Conservation (phyloP, 1,140 invertebrate species). For the Hypothenemus hampei region DNA sequence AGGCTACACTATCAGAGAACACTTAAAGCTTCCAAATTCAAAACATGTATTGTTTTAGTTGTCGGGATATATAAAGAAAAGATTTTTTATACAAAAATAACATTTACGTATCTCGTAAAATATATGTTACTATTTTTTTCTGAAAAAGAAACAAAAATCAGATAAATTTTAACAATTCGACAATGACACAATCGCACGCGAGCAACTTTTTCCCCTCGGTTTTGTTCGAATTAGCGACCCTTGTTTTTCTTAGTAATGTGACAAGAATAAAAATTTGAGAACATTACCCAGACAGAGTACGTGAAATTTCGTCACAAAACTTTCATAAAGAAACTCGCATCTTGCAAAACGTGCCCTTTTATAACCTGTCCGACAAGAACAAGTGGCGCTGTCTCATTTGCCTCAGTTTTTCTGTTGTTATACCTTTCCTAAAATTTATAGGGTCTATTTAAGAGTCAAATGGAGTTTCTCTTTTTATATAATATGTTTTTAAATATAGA, state of each 20-base stretch:
- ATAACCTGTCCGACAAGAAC: not conserved
- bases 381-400: constrained; percentile 1
- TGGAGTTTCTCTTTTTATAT: not conserved
- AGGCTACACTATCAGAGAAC: no score
- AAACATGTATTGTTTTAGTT: no score
- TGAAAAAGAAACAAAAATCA: constrained; percentile 6
- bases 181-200: not conserved
- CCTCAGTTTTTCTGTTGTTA: no score
- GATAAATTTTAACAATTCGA: constrained; percentile 4
- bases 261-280: constrained; percentile 8
- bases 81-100: no score
- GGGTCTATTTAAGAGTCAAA: not conserved
- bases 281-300: not conserved
- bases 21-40: no score
- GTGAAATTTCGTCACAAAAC: constrained; percentile 7
- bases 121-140: no score
- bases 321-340: constrained; percentile 1
- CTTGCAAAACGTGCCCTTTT: not conserved
- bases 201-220: not conserved
- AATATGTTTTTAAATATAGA: not conserved
- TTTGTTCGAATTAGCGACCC: constrained; percentile 4
- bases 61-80: no score
- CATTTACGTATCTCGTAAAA: no score
- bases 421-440: not conserved
- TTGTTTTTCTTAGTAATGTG: constrained; percentile 14